Conservation (phyloP, 1,140 invertebrate genomes). For the Helicoverpa zea region DNA sequence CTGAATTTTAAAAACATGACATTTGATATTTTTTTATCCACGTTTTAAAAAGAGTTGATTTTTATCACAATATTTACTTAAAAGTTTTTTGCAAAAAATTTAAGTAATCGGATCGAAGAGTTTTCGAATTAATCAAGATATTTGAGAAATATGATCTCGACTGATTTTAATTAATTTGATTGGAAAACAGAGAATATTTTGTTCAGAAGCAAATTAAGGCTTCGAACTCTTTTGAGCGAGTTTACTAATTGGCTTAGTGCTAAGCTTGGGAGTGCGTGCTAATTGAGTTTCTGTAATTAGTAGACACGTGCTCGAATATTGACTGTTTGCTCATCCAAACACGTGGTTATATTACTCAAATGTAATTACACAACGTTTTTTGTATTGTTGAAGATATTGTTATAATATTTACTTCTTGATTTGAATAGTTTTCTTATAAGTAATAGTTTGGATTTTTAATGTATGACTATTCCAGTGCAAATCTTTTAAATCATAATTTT, state of each 20-base stretch:
- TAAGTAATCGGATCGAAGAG: background rate
- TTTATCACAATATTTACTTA: background rate
- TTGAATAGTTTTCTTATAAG: too few species aligned
- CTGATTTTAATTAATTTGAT: background rate
- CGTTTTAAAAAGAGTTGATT: too few species aligned
- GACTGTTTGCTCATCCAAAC: background rate
- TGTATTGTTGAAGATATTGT: background rate
- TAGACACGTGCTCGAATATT: background rate
- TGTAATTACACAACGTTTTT: constrained; percentile 25
- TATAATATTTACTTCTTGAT: too few species aligned
- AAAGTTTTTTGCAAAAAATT: too few species aligned
- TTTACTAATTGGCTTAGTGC: constrained; percentile 2
- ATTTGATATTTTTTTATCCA: too few species aligned
- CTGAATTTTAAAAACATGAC: too few species aligned
- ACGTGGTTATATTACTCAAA: constrained; percentile 16
- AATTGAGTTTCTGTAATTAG: constrained; percentile 7
- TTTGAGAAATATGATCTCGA: background rate
- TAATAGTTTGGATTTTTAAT: too few species aligned
- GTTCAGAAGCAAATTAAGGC: background rate
- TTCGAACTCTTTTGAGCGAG: background rate
- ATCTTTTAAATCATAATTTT: too few species aligned
- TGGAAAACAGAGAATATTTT: background rate
- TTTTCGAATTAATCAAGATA: background rate
- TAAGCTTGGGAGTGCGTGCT: constrained; percentile 6
- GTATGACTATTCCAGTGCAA: too few species aligned